Percentiles rank a stretch among this genome's conserved stretches.
These are phyloP conservation scores for Dynastes maya DNA, from an alignment of 2,888 invertebrate species.

Conservation along the genomic window DNA sequence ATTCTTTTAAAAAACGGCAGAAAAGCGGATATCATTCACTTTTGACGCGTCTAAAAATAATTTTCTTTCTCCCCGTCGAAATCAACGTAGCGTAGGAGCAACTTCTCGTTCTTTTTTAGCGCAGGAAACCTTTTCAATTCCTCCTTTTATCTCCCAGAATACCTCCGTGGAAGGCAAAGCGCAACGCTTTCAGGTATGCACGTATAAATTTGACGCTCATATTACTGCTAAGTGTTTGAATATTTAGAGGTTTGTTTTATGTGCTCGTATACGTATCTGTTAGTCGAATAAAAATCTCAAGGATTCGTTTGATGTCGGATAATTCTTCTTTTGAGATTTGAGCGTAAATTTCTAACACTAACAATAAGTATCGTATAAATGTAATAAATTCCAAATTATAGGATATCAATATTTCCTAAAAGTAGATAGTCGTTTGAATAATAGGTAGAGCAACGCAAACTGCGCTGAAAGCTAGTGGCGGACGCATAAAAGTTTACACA, in stretches of 20 bases:
- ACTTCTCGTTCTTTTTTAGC: slow-evolving; percentile 26
- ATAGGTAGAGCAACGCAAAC: no score
- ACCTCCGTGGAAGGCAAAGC: slow-evolving; percentile 28
- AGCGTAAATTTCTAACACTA: background rate
- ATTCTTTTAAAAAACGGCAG: background rate
- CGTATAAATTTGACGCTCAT: slow-evolving; percentile 23
- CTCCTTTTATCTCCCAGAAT: slow-evolving; percentile 39
- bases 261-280: background rate
- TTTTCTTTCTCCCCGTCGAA: slow-evolving; percentile 37
- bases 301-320: slow-evolving; percentile 14
- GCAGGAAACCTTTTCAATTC: slow-evolving; percentile 40
- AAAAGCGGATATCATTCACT: slow-evolving; percentile 28
- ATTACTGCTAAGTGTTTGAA: slow-evolving; percentile 19
- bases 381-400: background rate
- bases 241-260: slow-evolving; percentile 33
- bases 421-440: no score
- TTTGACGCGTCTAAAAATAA: slow-evolving; percentile 42
- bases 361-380: background rate
- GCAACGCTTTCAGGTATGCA: slow-evolving; percentile 23
- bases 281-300: slow-evolving; percentile 21
- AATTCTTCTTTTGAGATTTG: background rate
- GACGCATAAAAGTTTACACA: no score
- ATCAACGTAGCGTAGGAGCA: slow-evolving; percentile 29
- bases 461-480: no score
- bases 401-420: slow-evolving; percentile 2